A percentile compares a stretch with the other conserved stretches of the same genome.
These are phyloP conservation scores for Eciton burchellii DNA, from an alignment of 1,140 invertebrate genomes.

Conservation along the genomic window DNA sequence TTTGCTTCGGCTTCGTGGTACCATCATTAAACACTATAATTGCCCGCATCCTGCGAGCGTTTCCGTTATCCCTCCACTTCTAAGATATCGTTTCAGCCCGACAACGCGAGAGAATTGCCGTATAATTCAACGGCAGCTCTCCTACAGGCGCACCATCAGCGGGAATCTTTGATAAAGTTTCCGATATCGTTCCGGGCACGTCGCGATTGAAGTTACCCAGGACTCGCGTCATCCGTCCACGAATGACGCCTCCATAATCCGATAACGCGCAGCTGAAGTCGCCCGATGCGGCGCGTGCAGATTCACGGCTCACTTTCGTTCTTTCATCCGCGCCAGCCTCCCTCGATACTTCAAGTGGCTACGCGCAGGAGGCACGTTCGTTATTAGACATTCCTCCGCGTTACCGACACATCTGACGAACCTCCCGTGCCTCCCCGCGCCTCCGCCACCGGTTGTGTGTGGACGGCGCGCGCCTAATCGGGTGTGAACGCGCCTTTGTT, in stretches of 20 bases:
- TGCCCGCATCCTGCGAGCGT: constrained; percentile 77
- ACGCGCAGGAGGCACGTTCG: constrained; percentile 67
- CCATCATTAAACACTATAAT: constrained; percentile 83
- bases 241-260: no score
- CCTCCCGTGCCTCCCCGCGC: constrained; percentile 51
- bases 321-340: neutral
- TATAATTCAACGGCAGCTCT: no score
- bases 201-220: neutral
- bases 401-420: constrained; percentile 62
- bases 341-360: constrained; percentile 51
- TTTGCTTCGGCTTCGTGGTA: constrained; percentile 74
- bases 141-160: no score
- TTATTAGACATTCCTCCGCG: constrained; percentile 82
- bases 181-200: constrained; percentile 11
- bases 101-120: constrained; percentile 29
- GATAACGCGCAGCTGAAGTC: no score
- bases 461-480: constrained; percentile 79
- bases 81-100: constrained; percentile 56
- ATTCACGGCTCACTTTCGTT: constrained; percentile 26
- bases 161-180: no score
- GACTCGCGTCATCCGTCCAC: no score
- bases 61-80: constrained; percentile 70
- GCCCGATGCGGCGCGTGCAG: no score
- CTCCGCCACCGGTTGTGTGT: constrained; percentile 50
- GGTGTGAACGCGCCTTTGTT: constrained; percentile 83